A percentile compares a stretch with the other conserved stretches of the same genome.
These are phyloP conservation scores for Morone saxatilis DNA, from an alignment of 2,113 vertebrate species.

Conservation along the genomic window DNA sequence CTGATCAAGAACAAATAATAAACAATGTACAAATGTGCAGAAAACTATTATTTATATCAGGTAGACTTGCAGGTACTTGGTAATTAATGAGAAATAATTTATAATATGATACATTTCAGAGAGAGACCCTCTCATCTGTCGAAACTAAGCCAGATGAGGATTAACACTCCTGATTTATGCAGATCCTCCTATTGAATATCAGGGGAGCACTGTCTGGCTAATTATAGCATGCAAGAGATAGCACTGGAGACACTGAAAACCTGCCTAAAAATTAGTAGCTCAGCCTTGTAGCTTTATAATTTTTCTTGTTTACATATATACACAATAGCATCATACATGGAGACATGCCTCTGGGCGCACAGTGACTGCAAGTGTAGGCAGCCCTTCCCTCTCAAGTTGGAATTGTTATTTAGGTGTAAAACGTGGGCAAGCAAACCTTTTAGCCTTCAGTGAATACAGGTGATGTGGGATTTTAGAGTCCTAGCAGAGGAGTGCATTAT, in stretches of 20 bases:
- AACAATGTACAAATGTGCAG: conserved; percentile 6
- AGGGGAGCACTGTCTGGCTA: conserved; percentile 67
- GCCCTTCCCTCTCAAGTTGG: conserved; percentile 50
- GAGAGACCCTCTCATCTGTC: conserved; percentile 59
- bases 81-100: conserved; percentile 62
- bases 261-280: conserved; percentile 32
- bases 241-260: conserved; percentile 48
- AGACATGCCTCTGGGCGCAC: conserved; percentile 39
- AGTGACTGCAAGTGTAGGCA: conserved; percentile 61
- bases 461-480: conserved; percentile 79
- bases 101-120: conserved; percentile 62
- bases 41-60: conserved; percentile 1
- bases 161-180: conserved; percentile 75
- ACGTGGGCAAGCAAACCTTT: conserved; percentile 78
- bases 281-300: conserved; percentile 19
- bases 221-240: conserved; percentile 70
- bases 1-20: conserved; percentile 10
- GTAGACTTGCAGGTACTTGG: conserved; percentile 34
- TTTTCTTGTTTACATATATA: conserved; percentile 46
- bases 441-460: conserved; percentile 77
- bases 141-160: conserved; percentile 72
- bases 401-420: conserved; percentile 68
- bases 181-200: conserved; percentile 74
- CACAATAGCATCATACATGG: conserved; percentile 32
- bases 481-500: conserved; percentile 77